Percentiles rank a stretch among this genome's conserved stretches.
Conservation (phyloP, 2,888 invertebrate genomes). For the Limnephilus auricula region DNA sequence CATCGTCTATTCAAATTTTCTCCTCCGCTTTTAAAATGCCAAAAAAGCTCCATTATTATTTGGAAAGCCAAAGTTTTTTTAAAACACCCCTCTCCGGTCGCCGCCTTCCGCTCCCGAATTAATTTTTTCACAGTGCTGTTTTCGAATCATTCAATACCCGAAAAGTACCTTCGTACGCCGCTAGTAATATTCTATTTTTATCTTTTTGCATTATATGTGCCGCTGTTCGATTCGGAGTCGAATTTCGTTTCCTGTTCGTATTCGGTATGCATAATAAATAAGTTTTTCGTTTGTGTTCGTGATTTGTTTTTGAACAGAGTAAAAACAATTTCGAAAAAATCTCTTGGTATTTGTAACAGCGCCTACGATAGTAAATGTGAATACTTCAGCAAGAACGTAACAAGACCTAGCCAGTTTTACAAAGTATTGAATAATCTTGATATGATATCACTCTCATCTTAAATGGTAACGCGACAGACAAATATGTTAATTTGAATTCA, state of each 20-base stretch:
- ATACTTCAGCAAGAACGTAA: neutral
- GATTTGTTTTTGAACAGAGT: neutral
- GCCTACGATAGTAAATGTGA: neutral
- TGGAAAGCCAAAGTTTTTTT: slow-evolving; percentile 49
- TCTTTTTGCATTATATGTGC: neutral
- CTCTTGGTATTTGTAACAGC: neutral
- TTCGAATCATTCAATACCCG: slow-evolving; percentile 49
- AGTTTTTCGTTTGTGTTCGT: neutral
- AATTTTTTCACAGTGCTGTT: slow-evolving; percentile 47
- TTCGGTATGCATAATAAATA: neutral
- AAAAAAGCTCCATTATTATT: slow-evolving; percentile 65
- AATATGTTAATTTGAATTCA: neutral
- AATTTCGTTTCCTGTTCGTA: neutral
- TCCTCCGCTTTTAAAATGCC: slow-evolving; percentile 66
- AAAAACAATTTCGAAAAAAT: neutral
- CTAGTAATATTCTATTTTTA: slow-evolving; percentile 31
- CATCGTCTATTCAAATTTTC: slow-evolving; percentile 65
- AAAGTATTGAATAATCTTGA: neutral
- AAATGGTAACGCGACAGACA: neutral
- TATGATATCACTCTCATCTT: neutral
- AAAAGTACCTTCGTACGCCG: neutral
- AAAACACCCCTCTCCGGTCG: slow-evolving; percentile 15
- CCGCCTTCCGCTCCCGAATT: slow-evolving; percentile 46
- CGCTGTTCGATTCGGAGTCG: neutral
- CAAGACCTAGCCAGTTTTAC: too few species aligned